Evolutionary conservation across 2,888 invertebrate genomes (phyloP).

Genomic region (Nebria salina): DNA sequence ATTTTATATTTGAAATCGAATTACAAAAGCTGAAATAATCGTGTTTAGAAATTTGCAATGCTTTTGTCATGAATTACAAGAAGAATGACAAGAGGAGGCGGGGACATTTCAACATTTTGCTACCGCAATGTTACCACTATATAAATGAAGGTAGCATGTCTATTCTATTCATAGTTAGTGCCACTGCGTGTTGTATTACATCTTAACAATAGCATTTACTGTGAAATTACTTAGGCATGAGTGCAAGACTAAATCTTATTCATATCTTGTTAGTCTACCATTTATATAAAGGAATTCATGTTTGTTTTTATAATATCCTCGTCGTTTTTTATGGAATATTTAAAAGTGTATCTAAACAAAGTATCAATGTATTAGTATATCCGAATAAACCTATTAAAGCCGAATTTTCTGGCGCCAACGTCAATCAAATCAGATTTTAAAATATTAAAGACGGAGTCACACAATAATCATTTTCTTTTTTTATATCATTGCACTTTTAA

Average conservation of each 20-base stretch:
- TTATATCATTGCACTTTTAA: too few relatives aligned
- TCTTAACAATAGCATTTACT: background rate
- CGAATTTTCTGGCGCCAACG: slow-evolving; percentile 42
- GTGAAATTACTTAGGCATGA: background rate
- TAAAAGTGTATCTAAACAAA: slow-evolving; percentile 38
- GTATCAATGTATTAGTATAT: slow-evolving; percentile 37
- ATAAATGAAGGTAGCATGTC: background rate
- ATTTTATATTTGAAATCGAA: background rate
- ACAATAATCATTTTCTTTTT: background rate
- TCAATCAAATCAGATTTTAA: slow-evolving; percentile 32
- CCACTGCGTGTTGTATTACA: background rate
- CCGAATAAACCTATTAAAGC: slow-evolving; percentile 42
- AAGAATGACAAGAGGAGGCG: background rate
- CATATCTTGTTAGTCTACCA: background rate
- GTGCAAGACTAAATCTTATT: background rate
- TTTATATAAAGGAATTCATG: background rate
- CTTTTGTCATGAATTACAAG: background rate
- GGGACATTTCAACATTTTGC: background rate
- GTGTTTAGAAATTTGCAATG: background rate
- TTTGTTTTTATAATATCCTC: slow-evolving; percentile 30
- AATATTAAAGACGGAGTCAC: slow-evolving; percentile 15
- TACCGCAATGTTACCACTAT: background rate
- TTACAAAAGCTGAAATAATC: background rate
- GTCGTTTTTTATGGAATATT: slow-evolving; percentile 11
- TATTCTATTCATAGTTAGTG: background rate